Base-by-base conservation (phyloP, 2,888 invertebrate genomes). In the Tridacna gigas region DNA sequence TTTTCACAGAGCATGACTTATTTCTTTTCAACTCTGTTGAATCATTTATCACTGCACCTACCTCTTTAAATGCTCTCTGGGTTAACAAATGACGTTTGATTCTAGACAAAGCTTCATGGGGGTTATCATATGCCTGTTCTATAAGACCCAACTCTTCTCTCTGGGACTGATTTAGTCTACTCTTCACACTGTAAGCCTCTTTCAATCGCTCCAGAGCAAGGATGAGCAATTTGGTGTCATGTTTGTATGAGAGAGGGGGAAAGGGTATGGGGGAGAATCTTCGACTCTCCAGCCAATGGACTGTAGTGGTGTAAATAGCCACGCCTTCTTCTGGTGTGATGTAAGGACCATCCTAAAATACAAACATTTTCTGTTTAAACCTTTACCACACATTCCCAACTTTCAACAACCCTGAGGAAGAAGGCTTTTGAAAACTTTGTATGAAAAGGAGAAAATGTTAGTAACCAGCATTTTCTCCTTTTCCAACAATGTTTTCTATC, bases 281-380 rank as follows among this genome's bases (percentile, higher is more conserved):
- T 71, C 99, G 96, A 0, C 99, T 99, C 95, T 99, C 99, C 87
- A 99, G 96, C 99, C 99, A 99, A 96, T 99, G 99, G 0, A 99
- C 99, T 1, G 99, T 99, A 0, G 99, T 99, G 0, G 99, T 99
- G 95, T 99, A 99, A 94, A 99, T 99, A 48, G 99, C 99, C 20
- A 99, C 99, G 26, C 99, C 99, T 96, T 99, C 99, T 95, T 99
- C 99, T 0, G 99, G 99, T 0, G 99, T 99, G 92, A 99, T 99
- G 95, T 99, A 99, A 0, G 99, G 99, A 75, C 99, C 99, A 95
- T 99, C 99, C 96, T 97, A 91, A 22, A 80, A 48, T 63, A 51
- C 25, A n/a, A n/a, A n/a, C n/a, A n/a, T n/a, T n/a, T n/a, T n/a
- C n/a, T n/a, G n/a, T n/a, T n/a, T n/a, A n/a, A n/a, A n/a, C n/a